Percentiles rank a stretch among this genome's conserved stretches.
phyloP scores from a whole-genome alignment of 2,113 vertebrate genomes.

The Sylvicapra grimmia region DNA sequence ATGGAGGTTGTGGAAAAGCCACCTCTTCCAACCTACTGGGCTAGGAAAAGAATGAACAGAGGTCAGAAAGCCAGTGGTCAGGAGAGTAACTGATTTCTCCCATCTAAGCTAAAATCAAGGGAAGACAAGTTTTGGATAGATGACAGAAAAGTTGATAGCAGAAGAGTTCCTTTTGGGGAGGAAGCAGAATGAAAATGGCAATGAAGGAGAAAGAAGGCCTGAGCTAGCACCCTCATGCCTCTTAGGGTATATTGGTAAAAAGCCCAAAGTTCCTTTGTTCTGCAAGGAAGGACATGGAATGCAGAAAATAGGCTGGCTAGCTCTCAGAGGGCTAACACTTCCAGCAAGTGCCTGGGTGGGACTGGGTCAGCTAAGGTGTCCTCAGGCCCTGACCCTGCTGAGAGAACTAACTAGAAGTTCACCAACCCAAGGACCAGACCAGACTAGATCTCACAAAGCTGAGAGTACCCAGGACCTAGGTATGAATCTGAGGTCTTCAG shows the following conservation, averaged over 20 bases:
- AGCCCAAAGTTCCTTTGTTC: neutral
- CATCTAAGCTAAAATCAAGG: neutral
- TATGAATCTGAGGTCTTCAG: neutral
- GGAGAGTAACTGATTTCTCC: neutral
- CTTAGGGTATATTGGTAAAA: neutral
- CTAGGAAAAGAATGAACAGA: neutral
- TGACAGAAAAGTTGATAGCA: neutral
- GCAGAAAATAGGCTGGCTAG: neutral
- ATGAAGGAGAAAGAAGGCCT: neutral
- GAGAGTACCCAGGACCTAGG: neutral
- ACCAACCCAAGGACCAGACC: neutral
- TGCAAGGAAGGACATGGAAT: neutral
- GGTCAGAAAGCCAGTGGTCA: neutral
- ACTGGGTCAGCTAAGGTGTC: neutral
- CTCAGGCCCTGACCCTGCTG: neutral
- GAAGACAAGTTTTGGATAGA: neutral
- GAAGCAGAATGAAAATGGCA: neutral
- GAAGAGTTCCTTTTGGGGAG: neutral
- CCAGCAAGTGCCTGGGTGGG: neutral
- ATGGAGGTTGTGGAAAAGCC: neutral
- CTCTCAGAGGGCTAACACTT: neutral
- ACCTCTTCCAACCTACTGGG: neutral
- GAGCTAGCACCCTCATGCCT: neutral
- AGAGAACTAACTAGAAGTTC: neutral
- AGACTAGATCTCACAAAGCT: neutral